Evolutionary conservation across 1,140 invertebrate genomes (phyloP).

Genomic region (Calosoma granatense): DNA sequence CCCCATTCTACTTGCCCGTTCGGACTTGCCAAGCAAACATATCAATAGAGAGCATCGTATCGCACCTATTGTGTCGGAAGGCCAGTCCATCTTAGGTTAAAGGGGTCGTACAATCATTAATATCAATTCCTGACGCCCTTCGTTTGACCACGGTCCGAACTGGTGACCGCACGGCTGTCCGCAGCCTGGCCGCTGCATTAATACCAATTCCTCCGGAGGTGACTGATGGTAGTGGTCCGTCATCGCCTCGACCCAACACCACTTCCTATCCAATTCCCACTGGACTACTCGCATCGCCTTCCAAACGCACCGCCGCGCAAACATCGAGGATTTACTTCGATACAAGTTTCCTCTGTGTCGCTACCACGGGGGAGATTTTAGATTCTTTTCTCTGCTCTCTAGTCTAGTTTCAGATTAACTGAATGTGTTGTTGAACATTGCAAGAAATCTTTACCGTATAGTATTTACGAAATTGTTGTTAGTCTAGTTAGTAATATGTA

Average conservation of each 20-base stretch:
- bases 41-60: too few relatives aligned
- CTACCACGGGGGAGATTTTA: too few relatives aligned
- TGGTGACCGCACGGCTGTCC: slow-evolving; percentile 28
- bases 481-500: too few relatives aligned
- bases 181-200: slow-evolving; percentile 29
- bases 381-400: too few relatives aligned
- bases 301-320: neutral
- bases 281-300: neutral
- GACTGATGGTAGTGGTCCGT: slow-evolving; percentile 25
- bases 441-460: too few relatives aligned
- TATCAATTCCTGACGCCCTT: slow-evolving; percentile 28
- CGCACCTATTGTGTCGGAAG: neutral
- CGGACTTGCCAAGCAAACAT: too few relatives aligned
- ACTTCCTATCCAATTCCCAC: neutral
- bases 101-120: slow-evolving; percentile 26
- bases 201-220: slow-evolving; percentile 30
- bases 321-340: neutral
- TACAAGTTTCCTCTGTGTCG: too few relatives aligned
- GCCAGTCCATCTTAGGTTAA: slow-evolving; percentile 19
- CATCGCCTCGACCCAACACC: neutral
- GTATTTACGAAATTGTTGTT: too few relatives aligned
- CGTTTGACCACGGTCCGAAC: slow-evolving; percentile 17
- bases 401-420: too few relatives aligned
- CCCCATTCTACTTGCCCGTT: too few relatives aligned
- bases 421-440: too few relatives aligned